Conservation (phyloP, 2,888 invertebrate species). For the Ectobius pallidus region DNA sequence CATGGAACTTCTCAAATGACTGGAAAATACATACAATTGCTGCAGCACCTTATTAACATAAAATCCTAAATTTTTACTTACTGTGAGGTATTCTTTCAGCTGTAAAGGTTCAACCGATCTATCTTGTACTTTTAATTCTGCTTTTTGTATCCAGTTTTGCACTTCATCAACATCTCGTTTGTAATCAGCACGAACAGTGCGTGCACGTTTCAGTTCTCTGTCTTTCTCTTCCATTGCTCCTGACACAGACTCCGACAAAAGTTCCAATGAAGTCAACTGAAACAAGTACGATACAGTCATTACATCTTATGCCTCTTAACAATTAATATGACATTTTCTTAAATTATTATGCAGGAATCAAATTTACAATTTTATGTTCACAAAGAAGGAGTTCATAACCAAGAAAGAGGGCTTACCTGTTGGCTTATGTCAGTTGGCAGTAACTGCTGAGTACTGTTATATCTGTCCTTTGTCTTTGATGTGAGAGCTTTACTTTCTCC, state of each 20-base stretch:
- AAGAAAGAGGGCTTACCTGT: conserved; percentile 50
- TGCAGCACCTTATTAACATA: too few relatives aligned
- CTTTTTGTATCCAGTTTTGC: conserved; percentile 81
- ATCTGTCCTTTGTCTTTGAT: conserved; percentile 64
- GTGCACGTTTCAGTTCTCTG: conserved; percentile 85
- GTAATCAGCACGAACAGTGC: conserved; percentile 82
- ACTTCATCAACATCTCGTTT: conserved; percentile 78
- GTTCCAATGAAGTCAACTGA: conserved; percentile 80
- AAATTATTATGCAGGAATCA: not conserved
- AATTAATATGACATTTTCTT: not conserved
- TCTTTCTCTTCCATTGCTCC: conserved; percentile 87
- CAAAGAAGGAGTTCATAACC: too few relatives aligned
- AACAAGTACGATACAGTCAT: conserved; percentile 30
- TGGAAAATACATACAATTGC: too few relatives aligned
- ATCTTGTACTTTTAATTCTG: conserved; percentile 83
- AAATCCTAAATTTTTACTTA: too few relatives aligned
- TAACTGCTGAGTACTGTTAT: conserved; percentile 66
- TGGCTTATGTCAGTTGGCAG: conserved; percentile 79
- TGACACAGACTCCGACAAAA: conserved; percentile 77
- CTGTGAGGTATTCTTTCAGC: conserved; percentile 76
- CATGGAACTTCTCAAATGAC: too few relatives aligned
- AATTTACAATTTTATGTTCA: not conserved
- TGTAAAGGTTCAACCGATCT: conserved; percentile 76
- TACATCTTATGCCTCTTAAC: not conserved
- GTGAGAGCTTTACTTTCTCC: conserved; percentile 65